phyloP scores from a whole-genome alignment of 2,113 vertebrate genomes.

The Sardina pilchardus region DNA sequence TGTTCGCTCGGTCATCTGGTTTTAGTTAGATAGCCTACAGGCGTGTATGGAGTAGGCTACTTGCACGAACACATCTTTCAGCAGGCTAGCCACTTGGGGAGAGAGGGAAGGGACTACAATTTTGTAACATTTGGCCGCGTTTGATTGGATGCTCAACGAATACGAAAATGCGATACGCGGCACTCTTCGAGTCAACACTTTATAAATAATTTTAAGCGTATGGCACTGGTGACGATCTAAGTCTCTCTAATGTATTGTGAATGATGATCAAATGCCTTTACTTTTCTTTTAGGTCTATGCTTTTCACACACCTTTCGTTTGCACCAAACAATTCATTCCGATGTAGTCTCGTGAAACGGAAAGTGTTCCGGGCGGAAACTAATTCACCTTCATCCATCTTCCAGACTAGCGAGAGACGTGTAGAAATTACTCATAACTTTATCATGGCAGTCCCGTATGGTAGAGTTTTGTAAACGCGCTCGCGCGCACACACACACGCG shows the following conservation, averaged over 20 bases:
- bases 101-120: not conserved
- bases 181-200: not conserved
- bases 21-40: not conserved
- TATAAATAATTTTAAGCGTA: not conserved
- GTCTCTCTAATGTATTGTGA: not conserved
- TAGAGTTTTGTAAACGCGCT: too few species aligned
- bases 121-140: constrained; percentile 18
- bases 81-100: not conserved
- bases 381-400: not conserved
- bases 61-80: not conserved
- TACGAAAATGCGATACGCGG: not conserved
- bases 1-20: not conserved
- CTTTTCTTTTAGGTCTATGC: too few species aligned
- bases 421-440: not conserved
- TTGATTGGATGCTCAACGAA: constrained; percentile 8
- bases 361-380: not conserved
- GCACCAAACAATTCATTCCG: constrained; percentile 11
- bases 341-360: not conserved
- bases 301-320: not conserved
- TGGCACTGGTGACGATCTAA: not conserved
- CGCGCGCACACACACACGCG: too few species aligned
- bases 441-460: not conserved
- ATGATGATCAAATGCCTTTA: not conserved
- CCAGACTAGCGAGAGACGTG: not conserved
- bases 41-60: not conserved